Evolutionary conservation across 2,888 invertebrate genomes (phyloP), one percentile per base, ranked within the genome.

Genomic region (Ennomos quercinarius): DNA sequence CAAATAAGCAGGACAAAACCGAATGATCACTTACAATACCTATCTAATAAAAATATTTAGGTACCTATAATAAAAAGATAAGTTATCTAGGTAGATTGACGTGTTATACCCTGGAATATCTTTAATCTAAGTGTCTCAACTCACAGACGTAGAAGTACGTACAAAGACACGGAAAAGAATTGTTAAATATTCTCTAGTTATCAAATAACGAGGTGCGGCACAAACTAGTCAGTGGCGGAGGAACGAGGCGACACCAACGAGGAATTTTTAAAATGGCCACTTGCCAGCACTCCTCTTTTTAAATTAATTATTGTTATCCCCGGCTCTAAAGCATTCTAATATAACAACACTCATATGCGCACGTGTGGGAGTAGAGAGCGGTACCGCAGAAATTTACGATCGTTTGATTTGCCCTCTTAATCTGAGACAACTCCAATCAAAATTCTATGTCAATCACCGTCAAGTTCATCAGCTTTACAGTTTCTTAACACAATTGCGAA

Each of bases 271-370:
- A 72, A 71, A 79, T 91, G 90, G 91, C 84, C 72, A 74, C 72
- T 76, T 88, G 91, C 91, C 91, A 91, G 77, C 76, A 68, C 78
- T 78, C 73, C 82, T 87, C 84, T 89, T 89, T 85, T 86, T 83
- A 87, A 86, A 90, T 91, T 90, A 91, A 91, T 92, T 91, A 91
- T 90, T 88, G 85, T 91, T 91, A 87, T 87, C 88, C 86, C 81
- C 81, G 77, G 76, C 83, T 86, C 83, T 86, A 84, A 87, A 87
- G 80, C 80, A 84, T 89, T 84, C 82, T 86, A 84, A 86, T 89
- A 91, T 86, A 90, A 87, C 84, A 86, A 80, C 85, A 83, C 80
- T 81, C 80, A 73, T 80, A 76, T 64, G 66, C 73, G 75, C 73
- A 67, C 67, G 79, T 80, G 86, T 85, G 82, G 84, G 75, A 66